Base-by-base conservation (phyloP, 2,797 vertebrate genomes). In the Furcifer pardalis region DNA sequence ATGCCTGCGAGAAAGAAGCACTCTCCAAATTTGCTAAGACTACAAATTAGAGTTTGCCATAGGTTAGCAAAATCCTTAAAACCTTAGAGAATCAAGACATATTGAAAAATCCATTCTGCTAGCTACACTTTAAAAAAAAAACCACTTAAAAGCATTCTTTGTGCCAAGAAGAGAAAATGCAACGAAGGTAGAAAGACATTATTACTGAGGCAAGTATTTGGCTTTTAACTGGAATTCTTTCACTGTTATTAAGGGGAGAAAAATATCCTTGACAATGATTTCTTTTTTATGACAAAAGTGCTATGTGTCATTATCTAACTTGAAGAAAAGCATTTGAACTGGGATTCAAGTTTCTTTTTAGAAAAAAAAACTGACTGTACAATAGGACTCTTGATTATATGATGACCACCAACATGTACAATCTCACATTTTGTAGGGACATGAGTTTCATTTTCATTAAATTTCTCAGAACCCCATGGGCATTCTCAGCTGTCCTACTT, bases 231-330 rank as follows among this genome's bases (percentile, higher is more conserved):
- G 46, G 7, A 52, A 88, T 94, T 88, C 21, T 87, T 92, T 85
- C 75, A 78, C 42, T 89, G 83, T 92, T 94, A 93, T 93, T 93
- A 91, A n/a, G n/a, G n/a, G n/a, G n/a, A n/a, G n/a, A n/a, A n/a
- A n/a, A n/a, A n/a, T n/a, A n/a, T 46, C 21, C 8, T 79, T 74
- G 91, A 79, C 7, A 7, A 10, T 56, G 40, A 78, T 92, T 93
- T 93, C 46, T 89, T 95, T 92, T 89, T 77, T 60, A 81, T 25
- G 0, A 91, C 82, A 93, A 94, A 94, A 92, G 35, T 32, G 12
- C 74, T 81, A 80, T 88, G 17, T 87, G 9, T 84, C 84, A 90
- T 86, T 88, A 88, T 49, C 81, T 88, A 85, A 84, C 91, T 69
- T 84, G 88, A 30, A n/a, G 49, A 76, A 81, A 74, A 60, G 76